Base-by-base conservation (phyloP, 2,797 vertebrate genomes). In the Percopsis omiscomaycus region DNA sequence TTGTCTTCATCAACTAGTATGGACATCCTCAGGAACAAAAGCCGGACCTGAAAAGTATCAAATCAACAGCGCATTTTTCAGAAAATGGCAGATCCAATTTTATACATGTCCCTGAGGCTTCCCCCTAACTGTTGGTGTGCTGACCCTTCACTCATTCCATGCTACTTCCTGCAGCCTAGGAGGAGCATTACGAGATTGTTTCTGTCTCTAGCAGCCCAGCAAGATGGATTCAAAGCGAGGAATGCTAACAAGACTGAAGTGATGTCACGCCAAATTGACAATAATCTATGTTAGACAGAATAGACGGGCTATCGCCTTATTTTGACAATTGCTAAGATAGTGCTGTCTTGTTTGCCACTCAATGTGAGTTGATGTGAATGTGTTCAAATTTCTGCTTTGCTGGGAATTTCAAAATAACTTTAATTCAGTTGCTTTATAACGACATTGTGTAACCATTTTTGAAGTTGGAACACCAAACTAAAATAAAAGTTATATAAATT, bases 31-130 rank as follows among this genome's bases (percentile, higher is more conserved):
- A 81, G 86, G 78, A 89, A 89, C 84, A 88, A 83, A 89, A 86
- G 82, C 75, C 58, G 48, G 76, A 88, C 73, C 84, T 30, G 69
- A 91, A 89, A 89, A 89, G 82, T 85, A 93, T 93, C 89, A 90
- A 91, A 91, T 91, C 87, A 91, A 89, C 82, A 84, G 84, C 81
- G 84, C 89, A 91, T 91, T 91, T 93, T 93, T 92, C 91, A 88
- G 85, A 91, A 91, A 90, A 92, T 92, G 90, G 90, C 91, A 93
- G 91, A 92, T 93, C 85, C 90, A 93, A 93, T 93, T 94, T 91
- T 85, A 92, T 80, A 82, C 84, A 81, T 70, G 82, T 91, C 91
- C 91, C 91, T 54, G 80, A 90, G 90, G 90, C 86, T 84, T 88
- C 85, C 79, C 82, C 77, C 87, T 86, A 88, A 90, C 89, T 86